Conservation (phyloP, 2,888 invertebrate genomes). For the Tenthredo amoena region DNA sequence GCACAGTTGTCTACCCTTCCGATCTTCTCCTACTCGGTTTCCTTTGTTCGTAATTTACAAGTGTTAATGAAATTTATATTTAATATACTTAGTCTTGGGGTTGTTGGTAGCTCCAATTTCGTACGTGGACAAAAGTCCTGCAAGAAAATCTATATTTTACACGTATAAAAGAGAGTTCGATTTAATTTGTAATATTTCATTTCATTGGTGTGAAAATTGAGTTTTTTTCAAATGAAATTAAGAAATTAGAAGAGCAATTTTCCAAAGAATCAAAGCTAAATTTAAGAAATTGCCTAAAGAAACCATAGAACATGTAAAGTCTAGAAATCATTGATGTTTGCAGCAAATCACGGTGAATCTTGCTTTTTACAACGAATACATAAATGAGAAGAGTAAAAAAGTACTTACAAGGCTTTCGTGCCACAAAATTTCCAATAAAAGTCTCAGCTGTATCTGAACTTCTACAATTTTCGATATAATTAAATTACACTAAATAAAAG, state of each 20-base stretch:
- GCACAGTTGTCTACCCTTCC: slow-evolving; percentile 5
- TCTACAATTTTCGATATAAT: not conserved
- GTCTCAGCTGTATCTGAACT: not conserved
- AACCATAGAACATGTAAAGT: not conserved
- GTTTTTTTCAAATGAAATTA: too few relatives aligned
- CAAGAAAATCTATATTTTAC: not conserved
- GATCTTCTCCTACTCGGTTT: not conserved
- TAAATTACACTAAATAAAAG: not conserved
- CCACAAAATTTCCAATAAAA: not conserved
- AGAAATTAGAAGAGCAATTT: not conserved
- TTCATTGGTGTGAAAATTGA: not conserved
- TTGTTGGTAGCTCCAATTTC: not conserved
- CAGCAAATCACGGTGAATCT: not conserved
- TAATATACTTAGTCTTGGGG: not conserved
- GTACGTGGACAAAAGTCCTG: not conserved
- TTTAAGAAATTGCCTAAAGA: not conserved
- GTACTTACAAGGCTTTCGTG: too few relatives aligned
- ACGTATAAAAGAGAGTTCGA: not conserved
- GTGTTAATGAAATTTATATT: not conserved
- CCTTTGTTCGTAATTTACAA: not conserved
- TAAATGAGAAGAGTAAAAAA: not conserved
- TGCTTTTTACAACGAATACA: not conserved
- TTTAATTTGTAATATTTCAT: too few relatives aligned
- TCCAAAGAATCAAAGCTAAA: not conserved
- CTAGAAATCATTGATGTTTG: not conserved